A percentile compares a stretch with the other conserved stretches of the same genome.
phyloP scores from a whole-genome alignment of 2,113 vertebrate genomes.

The Elanoides forficatus region DNA sequence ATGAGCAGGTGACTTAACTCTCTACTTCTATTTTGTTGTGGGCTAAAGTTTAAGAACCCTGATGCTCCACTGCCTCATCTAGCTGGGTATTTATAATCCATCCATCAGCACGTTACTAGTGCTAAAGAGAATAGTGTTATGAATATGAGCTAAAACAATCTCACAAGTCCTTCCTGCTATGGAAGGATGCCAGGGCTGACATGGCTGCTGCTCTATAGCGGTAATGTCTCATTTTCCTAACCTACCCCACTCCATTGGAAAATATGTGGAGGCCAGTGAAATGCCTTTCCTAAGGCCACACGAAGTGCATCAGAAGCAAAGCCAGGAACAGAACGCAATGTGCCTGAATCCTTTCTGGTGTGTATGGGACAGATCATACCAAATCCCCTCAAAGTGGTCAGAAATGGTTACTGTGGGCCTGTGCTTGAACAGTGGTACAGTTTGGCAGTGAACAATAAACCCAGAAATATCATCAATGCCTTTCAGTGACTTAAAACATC shows the following conservation, averaged over 20 bases:
- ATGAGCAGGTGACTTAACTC: background rate
- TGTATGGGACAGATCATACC: too few species aligned
- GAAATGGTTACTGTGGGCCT: background rate
- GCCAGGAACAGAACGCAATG: fast-evolving
- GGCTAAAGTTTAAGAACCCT: background rate
- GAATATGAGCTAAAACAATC: background rate
- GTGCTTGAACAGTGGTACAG: background rate
- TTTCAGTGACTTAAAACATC: background rate
- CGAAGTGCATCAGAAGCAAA: background rate
- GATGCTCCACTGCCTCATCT: background rate
- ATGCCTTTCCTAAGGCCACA: background rate
- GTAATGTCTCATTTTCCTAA: background rate
- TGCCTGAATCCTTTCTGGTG: background rate
- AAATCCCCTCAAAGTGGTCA: background rate
- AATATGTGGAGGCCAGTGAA: fast-evolving
- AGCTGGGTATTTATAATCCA: background rate
- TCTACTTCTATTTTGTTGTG: background rate
- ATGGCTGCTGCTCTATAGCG: background rate
- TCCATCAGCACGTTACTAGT: background rate
- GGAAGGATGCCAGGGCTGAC: background rate
- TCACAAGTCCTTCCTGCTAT: background rate
- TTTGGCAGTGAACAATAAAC: background rate
- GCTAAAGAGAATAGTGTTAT: background rate
- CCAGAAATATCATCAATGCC: background rate
- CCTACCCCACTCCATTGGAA: background rate